Conservation (phyloP, 2,888 invertebrate species). For the Pseudococcus longispinus region DNA sequence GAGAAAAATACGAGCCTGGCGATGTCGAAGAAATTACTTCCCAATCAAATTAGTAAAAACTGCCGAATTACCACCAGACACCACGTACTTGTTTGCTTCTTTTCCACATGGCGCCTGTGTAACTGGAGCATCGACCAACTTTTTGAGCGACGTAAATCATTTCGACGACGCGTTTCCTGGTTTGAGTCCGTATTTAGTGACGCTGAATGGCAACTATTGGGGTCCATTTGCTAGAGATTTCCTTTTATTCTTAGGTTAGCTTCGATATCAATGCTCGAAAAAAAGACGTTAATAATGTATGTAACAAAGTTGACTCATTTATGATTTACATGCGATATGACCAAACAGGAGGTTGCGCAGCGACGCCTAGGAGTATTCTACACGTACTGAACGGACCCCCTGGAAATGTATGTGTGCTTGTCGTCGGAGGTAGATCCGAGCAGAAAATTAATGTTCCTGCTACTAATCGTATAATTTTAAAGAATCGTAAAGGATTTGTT, state of each 20-base stretch:
- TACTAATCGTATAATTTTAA: slow-evolving; percentile 75
- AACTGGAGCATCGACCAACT: too few relatives aligned
- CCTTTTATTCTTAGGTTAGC: slow-evolving; percentile 67
- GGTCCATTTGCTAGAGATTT: slow-evolving; percentile 78
- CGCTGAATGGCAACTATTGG: slow-evolving; percentile 76
- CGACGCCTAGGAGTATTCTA: slow-evolving; percentile 73
- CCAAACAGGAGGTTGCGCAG: not conserved
- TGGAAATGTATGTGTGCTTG: slow-evolving; percentile 74
- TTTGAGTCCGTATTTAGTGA: slow-evolving; percentile 69
- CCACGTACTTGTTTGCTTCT: too few relatives aligned
- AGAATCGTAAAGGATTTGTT: slow-evolving; percentile 79
- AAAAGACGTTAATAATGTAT: too few relatives aligned
- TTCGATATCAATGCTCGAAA: not conserved
- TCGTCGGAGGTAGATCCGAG: slow-evolving; percentile 90
- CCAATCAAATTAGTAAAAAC: too few relatives aligned
- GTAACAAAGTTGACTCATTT: too few relatives aligned
- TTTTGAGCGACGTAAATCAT: too few relatives aligned
- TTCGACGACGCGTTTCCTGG: slow-evolving; percentile 61
- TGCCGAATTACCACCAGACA: too few relatives aligned
- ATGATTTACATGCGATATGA: not conserved
- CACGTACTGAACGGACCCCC: slow-evolving; percentile 67
- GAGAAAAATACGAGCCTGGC: too few relatives aligned
- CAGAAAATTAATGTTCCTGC: slow-evolving; percentile 82
- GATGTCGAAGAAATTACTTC: too few relatives aligned
- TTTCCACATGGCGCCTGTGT: too few relatives aligned